Base-by-base conservation (phyloP, 2,113 vertebrate species). In the Corydoras maculifer region DNA sequence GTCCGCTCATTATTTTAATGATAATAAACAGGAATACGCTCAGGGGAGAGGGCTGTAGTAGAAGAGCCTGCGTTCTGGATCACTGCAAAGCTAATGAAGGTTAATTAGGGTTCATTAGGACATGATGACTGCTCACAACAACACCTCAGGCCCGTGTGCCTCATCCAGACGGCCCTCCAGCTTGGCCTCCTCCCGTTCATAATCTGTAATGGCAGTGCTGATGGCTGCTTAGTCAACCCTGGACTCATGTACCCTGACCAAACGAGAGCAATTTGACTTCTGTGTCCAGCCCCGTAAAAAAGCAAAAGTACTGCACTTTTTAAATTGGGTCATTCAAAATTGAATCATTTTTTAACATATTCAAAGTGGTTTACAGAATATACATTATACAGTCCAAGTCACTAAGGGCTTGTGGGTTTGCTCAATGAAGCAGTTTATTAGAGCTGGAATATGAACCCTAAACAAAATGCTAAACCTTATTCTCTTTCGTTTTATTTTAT, bases 51-150 rank as follows among this genome's bases (percentile, higher is more conserved):
- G 18, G 32, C 70, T 62, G 71, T 48, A 13, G 43, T 65, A 64
- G 59, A 48, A 69, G 60, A 67, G 32, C 66, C 12, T 48, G 75
- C 14, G 78, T 78, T 80, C 55, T 32, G 78, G 81, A 82, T 81
- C 78, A 79, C 62, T 75, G 77, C 66, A 35, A 58, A 57, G 75
- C 78, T 82, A 83, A 84, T 82, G 78, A 84, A 83, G 81, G 78
- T 84, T 83, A 84, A 83, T 84, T 78, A 80, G 74, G 70, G 77
- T 80, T 81, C 75, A 79, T 76, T 77, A 73, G 69, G 80, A 78
- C 75, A 78, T 73, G 70, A 72, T 69, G 71, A 61, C 68, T 29
- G 70, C 72, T 68, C 58, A 61, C 54, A 76, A 72, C 73, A 73
- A 66, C 54, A 69, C 67, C 73, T 62, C 60, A 68, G 69, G 18